phyloP scores from a whole-genome alignment of 2,888 invertebrate species.

The Netelia virgata region DNA sequence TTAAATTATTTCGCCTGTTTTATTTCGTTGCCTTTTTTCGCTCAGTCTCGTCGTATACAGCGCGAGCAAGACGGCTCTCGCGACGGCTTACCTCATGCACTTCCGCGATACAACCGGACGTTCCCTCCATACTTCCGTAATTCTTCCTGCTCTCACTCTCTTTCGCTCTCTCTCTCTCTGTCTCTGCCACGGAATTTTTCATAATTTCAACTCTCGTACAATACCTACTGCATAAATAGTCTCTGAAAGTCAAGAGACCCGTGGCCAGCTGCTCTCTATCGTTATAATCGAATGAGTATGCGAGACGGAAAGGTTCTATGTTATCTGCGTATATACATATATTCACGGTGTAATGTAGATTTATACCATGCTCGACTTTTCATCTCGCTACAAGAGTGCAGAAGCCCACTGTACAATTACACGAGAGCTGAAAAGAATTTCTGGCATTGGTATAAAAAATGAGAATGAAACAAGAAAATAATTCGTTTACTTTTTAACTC shows the following conservation, averaged over 20 bases:
- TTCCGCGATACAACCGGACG: not conserved
- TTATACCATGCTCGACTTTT: constrained; percentile 18
- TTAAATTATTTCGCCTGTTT: constrained; percentile 60
- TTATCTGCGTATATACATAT: constrained; percentile 22
- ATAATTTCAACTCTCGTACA: constrained; percentile 59
- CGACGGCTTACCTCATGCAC: not conserved
- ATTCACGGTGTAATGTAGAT: not conserved
- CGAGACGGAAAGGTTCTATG: constrained; percentile 40
- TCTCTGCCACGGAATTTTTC: constrained; percentile 53
- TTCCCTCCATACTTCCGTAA: not conserved
- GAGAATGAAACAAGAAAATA: not conserved
- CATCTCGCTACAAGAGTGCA: constrained; percentile 20
- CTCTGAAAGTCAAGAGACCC: constrained; percentile 20
- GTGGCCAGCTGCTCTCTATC: constrained; percentile 31
- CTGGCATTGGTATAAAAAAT: constrained; percentile 21
- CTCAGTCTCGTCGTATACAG: constrained; percentile 31
- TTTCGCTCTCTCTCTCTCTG: constrained; percentile 14
- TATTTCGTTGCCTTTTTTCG: constrained; percentile 36
- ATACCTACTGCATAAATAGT: constrained; percentile 13
- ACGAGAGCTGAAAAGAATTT: constrained; percentile 26
- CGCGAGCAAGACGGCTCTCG: not conserved
- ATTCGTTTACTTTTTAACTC: not conserved
- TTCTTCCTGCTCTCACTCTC: constrained; percentile 25
- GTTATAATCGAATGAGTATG: constrained; percentile 57
- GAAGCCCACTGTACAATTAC: constrained; percentile 26